Percentiles rank a stretch among this genome's conserved stretches.
Conservation (phyloP, 2,888 invertebrate species). For the Agrotis ipsilon region DNA sequence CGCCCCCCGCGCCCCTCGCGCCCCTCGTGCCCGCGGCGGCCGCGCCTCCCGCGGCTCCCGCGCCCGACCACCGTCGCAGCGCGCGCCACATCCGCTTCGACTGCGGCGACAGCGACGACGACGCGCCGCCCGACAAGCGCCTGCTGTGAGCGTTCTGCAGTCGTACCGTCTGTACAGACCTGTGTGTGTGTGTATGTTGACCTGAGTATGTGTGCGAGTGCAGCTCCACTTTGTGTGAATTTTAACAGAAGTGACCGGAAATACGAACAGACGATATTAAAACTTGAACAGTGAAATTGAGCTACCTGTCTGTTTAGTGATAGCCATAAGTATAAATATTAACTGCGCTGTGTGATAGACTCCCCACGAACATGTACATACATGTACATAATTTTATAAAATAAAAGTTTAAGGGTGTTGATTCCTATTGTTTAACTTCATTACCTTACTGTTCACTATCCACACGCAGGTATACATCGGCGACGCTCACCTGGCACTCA, state of each 20-base stretch:
- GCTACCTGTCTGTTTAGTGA: constrained; percentile 20
- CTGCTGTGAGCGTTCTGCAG: constrained; percentile 72
- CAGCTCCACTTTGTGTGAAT: neutral
- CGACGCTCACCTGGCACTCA: neutral
- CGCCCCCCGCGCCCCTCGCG: constrained; percentile 44
- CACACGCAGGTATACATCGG: too few relatives aligned
- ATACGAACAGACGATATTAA: neutral
- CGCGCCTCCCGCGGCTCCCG: constrained; percentile 89
- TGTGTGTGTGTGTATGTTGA: too few relatives aligned
- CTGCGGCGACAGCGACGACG: constrained; percentile 85
- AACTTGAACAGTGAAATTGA: neutral
- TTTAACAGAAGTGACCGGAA: constrained; percentile 2
- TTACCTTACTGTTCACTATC: neutral
- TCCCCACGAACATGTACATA: constrained; percentile 54
- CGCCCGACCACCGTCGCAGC: constrained; percentile 61
- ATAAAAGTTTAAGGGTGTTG: constrained; percentile 72
- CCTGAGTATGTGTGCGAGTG: constrained; percentile 22
- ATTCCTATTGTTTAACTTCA: constrained; percentile 48
- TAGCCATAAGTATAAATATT: constrained; percentile 5
- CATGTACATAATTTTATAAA: constrained; percentile 75
- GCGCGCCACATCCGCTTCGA: constrained; percentile 86
- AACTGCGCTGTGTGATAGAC: neutral
- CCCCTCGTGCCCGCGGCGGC: constrained; percentile 82
- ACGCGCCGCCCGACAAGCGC: constrained; percentile 80
- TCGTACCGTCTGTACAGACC: neutral